Conservation (phyloP, 2,113 vertebrate genomes). For the Cyanoramphus novaezelandiae region DNA sequence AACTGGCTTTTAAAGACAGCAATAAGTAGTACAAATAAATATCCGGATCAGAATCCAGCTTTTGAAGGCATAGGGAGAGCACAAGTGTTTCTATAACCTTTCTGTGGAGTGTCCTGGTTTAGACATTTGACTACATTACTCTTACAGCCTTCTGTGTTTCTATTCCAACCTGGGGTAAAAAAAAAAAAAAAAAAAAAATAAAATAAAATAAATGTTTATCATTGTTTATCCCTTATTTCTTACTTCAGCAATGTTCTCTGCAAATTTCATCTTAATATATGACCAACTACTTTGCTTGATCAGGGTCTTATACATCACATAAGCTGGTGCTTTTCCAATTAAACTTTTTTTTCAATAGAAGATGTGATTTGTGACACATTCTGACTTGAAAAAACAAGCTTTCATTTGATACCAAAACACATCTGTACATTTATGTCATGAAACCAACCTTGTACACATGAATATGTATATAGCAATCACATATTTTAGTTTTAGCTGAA, state of each 20-base stretch:
- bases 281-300: background rate
- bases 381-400: background rate
- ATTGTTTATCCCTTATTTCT: background rate
- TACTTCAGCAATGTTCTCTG: background rate
- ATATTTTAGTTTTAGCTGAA: background rate
- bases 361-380: background rate
- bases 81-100: background rate
- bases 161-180: background rate
- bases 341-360: background rate
- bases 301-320: background rate
- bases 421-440: background rate
- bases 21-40: constrained; percentile 6
- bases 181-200: background rate
- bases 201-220: background rate
- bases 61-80: background rate
- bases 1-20: background rate
- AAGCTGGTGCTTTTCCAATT: background rate
- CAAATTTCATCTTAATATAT: background rate
- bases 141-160: background rate
- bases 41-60: background rate
- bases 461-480: background rate
- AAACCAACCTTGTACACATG: background rate
- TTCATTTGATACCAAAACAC: background rate
- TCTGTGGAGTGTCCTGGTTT: background rate
- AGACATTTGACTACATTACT: background rate